Conservation (phyloP, 1,140 invertebrate species). For the Zophobas atratus region DNA sequence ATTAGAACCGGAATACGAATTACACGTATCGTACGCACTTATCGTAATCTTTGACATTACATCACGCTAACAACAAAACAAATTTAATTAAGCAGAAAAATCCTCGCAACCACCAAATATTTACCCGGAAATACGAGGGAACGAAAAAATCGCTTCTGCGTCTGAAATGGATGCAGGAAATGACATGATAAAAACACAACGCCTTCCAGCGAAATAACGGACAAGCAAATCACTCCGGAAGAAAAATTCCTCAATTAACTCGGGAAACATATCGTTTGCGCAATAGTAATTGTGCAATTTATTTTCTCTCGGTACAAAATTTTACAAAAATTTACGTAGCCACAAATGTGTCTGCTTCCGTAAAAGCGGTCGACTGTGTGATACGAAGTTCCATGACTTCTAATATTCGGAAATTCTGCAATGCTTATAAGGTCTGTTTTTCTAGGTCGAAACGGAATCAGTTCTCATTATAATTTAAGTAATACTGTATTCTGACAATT, state of each 20-base stretch:
- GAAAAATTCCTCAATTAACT: conserved; percentile 29
- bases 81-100: conserved; percentile 40
- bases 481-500: too few relatives aligned
- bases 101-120: conserved; percentile 23
- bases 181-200: conserved; percentile 31
- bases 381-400: too few relatives aligned
- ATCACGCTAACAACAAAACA: conserved; percentile 29
- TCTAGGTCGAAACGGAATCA: too few relatives aligned
- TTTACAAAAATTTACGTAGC: not conserved
- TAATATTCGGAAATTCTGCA: too few relatives aligned
- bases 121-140: conserved; percentile 14
- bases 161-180: conserved; percentile 25
- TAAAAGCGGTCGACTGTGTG: too few relatives aligned
- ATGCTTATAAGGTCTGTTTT: too few relatives aligned
- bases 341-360: not conserved
- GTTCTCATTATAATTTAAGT: too few relatives aligned
- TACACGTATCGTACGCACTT: conserved; percentile 16
- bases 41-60: conserved; percentile 23
- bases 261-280: conserved; percentile 1
- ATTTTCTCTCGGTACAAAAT: not conserved
- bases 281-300: not conserved
- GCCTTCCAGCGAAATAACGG: conserved; percentile 16
- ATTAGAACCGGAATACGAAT: conserved; percentile 44
- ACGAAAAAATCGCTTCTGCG: conserved; percentile 2
- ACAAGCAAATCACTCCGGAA: conserved; percentile 17